Percentiles rank a stretch among this genome's conserved stretches.
Conservation (phyloP, 2,888 invertebrate species). For the Papilio protenor region DNA sequence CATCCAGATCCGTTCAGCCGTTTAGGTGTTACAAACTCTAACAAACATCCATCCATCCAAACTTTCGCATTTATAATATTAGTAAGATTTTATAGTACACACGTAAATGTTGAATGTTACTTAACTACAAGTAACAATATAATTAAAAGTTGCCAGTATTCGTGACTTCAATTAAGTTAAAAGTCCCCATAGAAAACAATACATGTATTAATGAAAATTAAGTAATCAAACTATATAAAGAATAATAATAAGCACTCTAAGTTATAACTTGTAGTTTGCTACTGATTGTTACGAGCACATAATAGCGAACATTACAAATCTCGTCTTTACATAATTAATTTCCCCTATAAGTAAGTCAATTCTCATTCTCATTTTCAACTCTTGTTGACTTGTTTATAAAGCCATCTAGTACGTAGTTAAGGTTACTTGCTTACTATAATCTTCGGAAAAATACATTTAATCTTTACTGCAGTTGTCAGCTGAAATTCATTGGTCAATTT, state of each 20-base stretch:
- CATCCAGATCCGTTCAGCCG: too few relatives aligned
- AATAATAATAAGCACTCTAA: not conserved
- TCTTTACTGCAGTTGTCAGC: constrained; percentile 29
- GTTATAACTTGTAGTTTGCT: not conserved
- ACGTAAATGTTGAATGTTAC: not conserved
- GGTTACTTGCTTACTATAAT: too few relatives aligned
- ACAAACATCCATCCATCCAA: not conserved
- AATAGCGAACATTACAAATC: too few relatives aligned
- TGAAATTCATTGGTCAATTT: constrained; percentile 60
- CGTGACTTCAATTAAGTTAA: not conserved
- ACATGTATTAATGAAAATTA: not conserved
- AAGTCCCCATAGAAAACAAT: not conserved
- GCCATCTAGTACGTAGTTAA: too few relatives aligned
- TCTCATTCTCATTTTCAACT: too few relatives aligned
- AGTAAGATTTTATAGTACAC: too few relatives aligned
- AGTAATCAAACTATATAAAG: not conserved
- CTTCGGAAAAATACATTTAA: too few relatives aligned
- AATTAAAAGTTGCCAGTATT: not conserved
- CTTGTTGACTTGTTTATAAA: too few relatives aligned
- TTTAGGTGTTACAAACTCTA: too few relatives aligned
- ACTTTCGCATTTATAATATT: not conserved
- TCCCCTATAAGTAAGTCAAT: too few relatives aligned
- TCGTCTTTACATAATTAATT: too few relatives aligned
- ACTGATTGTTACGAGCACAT: not conserved
- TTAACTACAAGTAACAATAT: not conserved